Percentiles rank a stretch among this genome's conserved stretches.
Conservation (phyloP, 37 sponge, comb jelly and placozoan species). For the Ianthella basta region DNA sequence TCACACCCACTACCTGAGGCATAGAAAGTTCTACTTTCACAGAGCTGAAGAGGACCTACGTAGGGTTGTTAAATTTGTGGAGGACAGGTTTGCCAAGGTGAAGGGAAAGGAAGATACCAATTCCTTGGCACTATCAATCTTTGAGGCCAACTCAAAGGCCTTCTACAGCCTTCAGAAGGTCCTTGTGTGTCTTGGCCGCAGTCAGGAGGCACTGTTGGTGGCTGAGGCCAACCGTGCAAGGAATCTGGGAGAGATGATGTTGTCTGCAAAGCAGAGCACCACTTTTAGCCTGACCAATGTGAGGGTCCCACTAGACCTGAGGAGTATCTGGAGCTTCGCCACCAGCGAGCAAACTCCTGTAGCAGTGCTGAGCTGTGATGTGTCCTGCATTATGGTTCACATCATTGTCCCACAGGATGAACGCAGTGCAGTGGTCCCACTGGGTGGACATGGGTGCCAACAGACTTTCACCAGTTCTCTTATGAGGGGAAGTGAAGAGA, state of each 20-base stretch:
- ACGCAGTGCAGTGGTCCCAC: too few species aligned
- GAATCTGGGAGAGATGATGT: conserved; percentile 70
- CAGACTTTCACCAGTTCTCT: too few species aligned
- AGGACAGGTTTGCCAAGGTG: conserved; percentile 42
- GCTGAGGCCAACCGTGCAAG: conserved; percentile 71
- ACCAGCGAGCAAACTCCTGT: too few species aligned
- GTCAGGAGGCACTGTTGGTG: conserved; percentile 35
- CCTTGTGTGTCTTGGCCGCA: conserved; percentile 40
- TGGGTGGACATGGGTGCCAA: too few species aligned
- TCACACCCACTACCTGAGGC: conserved; percentile 22
- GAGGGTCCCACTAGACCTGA: too few species aligned
- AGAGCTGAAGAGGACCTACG: conserved; percentile 36
- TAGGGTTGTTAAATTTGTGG: conserved; percentile 42
- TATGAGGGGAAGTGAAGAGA: too few species aligned
- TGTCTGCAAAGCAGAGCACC: too few species aligned
- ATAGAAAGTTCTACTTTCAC: not conserved
- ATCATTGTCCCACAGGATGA: too few species aligned
- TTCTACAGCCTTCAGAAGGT: conserved; percentile 64
- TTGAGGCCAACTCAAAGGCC: conserved; percentile 66
- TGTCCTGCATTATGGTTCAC: too few species aligned
- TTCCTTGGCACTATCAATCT: conserved; percentile 57
- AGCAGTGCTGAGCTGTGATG: too few species aligned
- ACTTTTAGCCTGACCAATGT: too few species aligned
- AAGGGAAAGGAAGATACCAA: conserved; percentile 55
- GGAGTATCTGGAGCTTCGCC: too few species aligned